Evolutionary conservation across 2,888 invertebrate species (phyloP), one percentile per base, ranked within the genome.

Genomic region (Andrena trimmerana): DNA sequence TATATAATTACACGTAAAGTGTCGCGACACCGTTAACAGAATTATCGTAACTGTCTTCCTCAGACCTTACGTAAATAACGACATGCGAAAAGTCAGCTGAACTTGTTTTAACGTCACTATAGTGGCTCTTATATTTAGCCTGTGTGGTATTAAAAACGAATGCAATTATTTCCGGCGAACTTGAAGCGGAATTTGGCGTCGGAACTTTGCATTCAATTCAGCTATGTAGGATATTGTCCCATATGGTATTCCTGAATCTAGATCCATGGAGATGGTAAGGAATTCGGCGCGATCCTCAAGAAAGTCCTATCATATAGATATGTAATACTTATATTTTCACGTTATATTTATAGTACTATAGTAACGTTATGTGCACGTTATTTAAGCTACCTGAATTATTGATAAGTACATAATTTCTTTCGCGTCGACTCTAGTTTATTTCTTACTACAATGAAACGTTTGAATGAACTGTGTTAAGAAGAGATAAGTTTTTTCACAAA

Each of bases 51-150:
- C 95, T 95, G 84, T 95, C 95, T 42, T 94, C 94, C 89, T 95
- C 95, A 1, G 94, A 93, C 75, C 95, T 92, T 1, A 95, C 95
- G 83, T 95, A 95, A 88, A 95, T 94, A 73, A 95, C 95, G 5
- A 95, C 93, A 84, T 95, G 94, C 5, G 90, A 90, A 85, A 93
- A 95, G 60, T 88, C 68, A 1, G 72, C 76, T 0, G 10, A 94
- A 67, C 89, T 91, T 24, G 93, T 94, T 48, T 84, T 84, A 66
- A 95, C 87, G 89, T 95, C 94, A 2, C 88, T 89, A 7, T 94
- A 94, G 24, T 92, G 90, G 86, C 65, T 66, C 29, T 65, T 73
- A n/a, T 95, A 95, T 66, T 95, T 92, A 13, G 95, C 94, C 93
- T 93, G 36, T 10, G 10, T 36, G 36, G 36, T 36, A 36, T 36